These are phyloP conservation scores for Otis tarda DNA, from an alignment of 2,113 vertebrate genomes.

Conservation along the genomic window DNA sequence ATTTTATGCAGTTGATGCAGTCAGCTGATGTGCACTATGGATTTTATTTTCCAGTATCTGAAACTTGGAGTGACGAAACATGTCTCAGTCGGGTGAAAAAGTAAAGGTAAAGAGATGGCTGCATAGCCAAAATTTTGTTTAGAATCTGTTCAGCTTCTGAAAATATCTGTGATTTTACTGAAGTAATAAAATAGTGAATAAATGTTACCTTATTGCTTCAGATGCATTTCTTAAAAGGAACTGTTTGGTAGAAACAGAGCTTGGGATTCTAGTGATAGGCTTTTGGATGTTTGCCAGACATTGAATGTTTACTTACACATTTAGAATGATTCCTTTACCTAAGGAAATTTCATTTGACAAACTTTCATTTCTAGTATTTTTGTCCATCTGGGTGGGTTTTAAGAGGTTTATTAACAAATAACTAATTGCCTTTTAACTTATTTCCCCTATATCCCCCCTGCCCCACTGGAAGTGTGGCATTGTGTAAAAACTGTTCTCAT, in stretches of 20 bases:
- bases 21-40: background rate
- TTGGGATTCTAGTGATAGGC: background rate
- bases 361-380: background rate
- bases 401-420: background rate
- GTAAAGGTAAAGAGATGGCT: slow-evolving; percentile 78
- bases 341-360: background rate
- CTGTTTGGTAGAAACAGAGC: background rate
- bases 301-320: background rate
- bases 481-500: background rate
- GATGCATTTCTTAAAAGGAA: background rate
- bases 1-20: background rate
- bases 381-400: background rate
- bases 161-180: background rate
- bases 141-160: background rate
- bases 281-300: background rate
- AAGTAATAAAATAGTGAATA: background rate
- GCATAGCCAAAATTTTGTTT: background rate
- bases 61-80: slow-evolving; percentile 60
- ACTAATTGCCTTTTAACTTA: background rate
- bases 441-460: background rate
- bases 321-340: background rate
- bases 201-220: background rate
- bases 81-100: slow-evolving; percentile 87
- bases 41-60: slow-evolving; percentile 61
- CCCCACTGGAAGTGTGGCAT: background rate